Base-by-base conservation (phyloP, 2,888 invertebrate species). In the Nemapogon koenigi region DNA sequence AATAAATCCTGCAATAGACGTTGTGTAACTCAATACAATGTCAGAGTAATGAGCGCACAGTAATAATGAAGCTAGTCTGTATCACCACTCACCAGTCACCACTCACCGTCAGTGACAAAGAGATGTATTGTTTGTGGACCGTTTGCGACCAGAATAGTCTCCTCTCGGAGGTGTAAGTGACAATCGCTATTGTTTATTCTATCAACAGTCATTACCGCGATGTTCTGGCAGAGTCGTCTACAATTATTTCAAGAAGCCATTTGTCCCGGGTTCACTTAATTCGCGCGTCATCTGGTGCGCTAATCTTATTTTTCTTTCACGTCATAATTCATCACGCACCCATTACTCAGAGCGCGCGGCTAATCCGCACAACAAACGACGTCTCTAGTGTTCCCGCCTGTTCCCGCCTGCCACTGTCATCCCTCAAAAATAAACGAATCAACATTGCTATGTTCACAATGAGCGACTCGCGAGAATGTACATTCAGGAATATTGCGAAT, bases 291-390 rank as follows among this genome's bases (percentile, higher is more conserved):
- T 33, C 19, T 19, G 33, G 33, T 18, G 18, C 33, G 18, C 33
- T 33, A 33, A 19, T 31, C 16, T 11, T 31, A 15, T 33, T 19
- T 33, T 19, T 33, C 33, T 33, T 17, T 19, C 33, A 33, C 19
- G 33, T 33, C 33, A 33, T 33, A 33, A 19, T 33, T 33, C 33
- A 33, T 33, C 33, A 33, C 33, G 19, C n/a, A 33, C 4, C 19
- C 33, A 33, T 33, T 33, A 33, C 33, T 33, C 33, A 33, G 2
- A 6, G 17, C 18, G 18, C 13, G 19, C 2, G 33, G 33, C 33
- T 33, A 33, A 33, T 33, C 33, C 33, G 19, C 33, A 33, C 18
- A 33, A 33, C 33, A 19, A 33, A 33, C 33, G 33, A 33, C 33
- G 33, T 3, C 33, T 33, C 8, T 19, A 16, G 33, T 11, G 33